phyloP scores from a whole-genome alignment of 2,797 vertebrate species.

The Diplodus puntazzo region DNA sequence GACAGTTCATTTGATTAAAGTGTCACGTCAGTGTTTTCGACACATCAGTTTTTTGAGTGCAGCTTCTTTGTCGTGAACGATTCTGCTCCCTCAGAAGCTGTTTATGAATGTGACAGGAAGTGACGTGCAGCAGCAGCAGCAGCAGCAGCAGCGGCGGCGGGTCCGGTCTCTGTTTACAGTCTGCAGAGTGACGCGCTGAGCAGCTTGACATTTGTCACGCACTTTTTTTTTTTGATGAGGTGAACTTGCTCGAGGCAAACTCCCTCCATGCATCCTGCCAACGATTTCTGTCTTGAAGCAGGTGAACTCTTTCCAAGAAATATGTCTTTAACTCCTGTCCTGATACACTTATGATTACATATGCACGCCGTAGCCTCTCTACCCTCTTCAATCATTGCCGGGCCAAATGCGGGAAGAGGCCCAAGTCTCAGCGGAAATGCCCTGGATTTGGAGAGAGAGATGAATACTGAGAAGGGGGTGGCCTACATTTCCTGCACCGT shows the following conservation, averaged over 20 bases:
- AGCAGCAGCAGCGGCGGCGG: background rate
- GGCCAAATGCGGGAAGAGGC: conserved; percentile 61
- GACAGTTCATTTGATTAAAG: too few species aligned
- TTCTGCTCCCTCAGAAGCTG: background rate
- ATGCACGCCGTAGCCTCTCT: conserved; percentile 54
- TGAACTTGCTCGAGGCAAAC: conserved; percentile 30
- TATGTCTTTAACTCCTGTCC: conserved; percentile 37
- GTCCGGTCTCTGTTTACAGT: conserved; percentile 30
- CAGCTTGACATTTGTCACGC: background rate
- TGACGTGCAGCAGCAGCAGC: background rate
- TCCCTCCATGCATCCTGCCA: conserved; percentile 17
- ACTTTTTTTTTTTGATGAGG: conserved; percentile 22
- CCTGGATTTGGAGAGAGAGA: conserved; percentile 71
- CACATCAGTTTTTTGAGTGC: too few species aligned
- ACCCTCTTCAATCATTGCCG: conserved; percentile 70
- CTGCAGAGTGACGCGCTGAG: conserved; percentile 7
- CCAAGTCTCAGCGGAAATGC: conserved; percentile 75
- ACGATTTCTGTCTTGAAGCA: conserved; percentile 22
- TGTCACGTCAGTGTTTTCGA: too few species aligned
- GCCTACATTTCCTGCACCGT: conserved; percentile 74
- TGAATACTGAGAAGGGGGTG: conserved; percentile 66
- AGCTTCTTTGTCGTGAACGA: background rate
- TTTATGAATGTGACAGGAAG: background rate
- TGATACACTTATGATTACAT: conserved; percentile 55
- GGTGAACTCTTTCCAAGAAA: conserved; percentile 46